These are phyloP conservation scores for Tipula confusa DNA, from an alignment of 2,888 invertebrate species.

Conservation along the genomic window DNA sequence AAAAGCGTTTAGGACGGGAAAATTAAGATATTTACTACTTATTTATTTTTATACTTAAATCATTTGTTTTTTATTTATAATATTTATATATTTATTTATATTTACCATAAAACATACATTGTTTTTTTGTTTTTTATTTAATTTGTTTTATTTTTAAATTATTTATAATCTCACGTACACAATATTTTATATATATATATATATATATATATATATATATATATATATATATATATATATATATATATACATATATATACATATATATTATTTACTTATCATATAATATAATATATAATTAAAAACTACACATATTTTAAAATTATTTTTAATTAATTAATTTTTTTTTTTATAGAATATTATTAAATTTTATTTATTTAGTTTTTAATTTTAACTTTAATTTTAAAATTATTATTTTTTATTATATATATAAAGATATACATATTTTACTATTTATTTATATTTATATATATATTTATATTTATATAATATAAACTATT, in stretches of 20 bases:
- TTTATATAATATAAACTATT: neutral
- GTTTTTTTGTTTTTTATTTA: neutral
- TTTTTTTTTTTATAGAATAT: neutral
- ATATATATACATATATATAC: neutral
- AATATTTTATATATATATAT: neutral
- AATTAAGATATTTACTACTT: neutral
- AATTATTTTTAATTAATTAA: slow-evolving; percentile 4
- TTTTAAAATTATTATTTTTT: too few species aligned
- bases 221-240: neutral
- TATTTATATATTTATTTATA: neutral
- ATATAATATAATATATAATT: neutral
- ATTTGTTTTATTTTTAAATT: neutral
- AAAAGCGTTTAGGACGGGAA: too few species aligned
- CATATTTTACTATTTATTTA: slow-evolving; percentile 25
- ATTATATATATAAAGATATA: slow-evolving; percentile 25
- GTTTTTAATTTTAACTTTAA: neutral
- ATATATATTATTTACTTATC: neutral
- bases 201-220: neutral
- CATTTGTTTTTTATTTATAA: slow-evolving; percentile 20
- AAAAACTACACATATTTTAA: neutral
- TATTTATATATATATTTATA: neutral
- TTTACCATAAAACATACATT: neutral
- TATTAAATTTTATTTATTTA: slow-evolving; percentile 21
- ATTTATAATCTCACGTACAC: neutral
- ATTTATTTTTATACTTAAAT: slow-evolving; percentile 20